Base-by-base conservation (phyloP, 2,797 vertebrate genomes). In the Mareca penelope region DNA sequence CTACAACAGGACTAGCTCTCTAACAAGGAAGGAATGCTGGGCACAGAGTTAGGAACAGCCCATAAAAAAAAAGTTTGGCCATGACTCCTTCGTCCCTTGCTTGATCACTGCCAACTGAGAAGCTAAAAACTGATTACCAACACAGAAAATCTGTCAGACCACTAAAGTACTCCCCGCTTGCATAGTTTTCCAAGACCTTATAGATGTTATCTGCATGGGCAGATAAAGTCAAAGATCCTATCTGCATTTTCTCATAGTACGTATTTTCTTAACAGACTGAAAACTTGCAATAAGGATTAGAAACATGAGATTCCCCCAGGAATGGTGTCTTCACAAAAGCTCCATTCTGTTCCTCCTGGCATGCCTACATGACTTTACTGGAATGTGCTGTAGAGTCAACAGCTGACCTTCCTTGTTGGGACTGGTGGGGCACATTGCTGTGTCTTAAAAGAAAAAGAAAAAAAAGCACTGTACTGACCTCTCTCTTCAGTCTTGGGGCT, bases 401-500 rank as follows among this genome's bases (percentile, higher is more conserved):
- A 88, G 80, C 55, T 93, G 83, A 91, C 42, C 44, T 78, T 26
- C 13, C 29, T 60, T 65, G n/a, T 39, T 21, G 70, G 37, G 57
- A 56, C 16, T 64, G 11, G 22, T 65, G 29, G 84, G n/a, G 18
- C 5, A 89, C 3, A 9, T 15, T 64, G 64, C 16, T 73, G 14
- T 29, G 56, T 29, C 50, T 53, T 44, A 50, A 37, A 37, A 37
- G 15, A 35, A 57, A 78, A 31, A n/a, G 19, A 14, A n/a, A 14
- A 21, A 21, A 22, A 21, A 17, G 28, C 28, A 59, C 56, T 78
- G 53, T 80, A 95, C 97, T 95, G 83, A 98, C 98, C 98, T 98
- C 96, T 95, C 72, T 97, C 97, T 90, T 98, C 97, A 80, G 91
- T 67, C 63, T 98, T 98, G 85, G 95, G 96, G 72, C 90, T 97